Evolutionary conservation across 2,797 vertebrate genomes (phyloP).

Genomic region (Chaetodon trifasciatus): DNA sequence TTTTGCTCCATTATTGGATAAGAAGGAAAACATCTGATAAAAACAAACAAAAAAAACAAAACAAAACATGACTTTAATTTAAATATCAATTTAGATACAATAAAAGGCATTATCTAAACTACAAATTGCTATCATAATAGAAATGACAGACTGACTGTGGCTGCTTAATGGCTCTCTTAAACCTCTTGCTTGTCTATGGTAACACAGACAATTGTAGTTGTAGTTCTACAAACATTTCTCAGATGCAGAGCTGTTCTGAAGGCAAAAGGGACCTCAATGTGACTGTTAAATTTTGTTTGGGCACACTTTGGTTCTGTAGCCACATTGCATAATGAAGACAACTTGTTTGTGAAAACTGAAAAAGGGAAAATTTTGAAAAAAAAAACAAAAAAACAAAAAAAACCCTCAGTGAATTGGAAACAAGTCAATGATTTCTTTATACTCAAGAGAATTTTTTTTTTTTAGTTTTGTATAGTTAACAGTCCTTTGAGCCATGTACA

Average conservation of each 20-base stretch:
- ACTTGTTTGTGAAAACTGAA: not conserved
- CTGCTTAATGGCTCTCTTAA: slow-evolving; percentile 48
- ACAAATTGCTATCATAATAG: not conserved
- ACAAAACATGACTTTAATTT: not conserved
- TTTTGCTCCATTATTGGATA: not conserved
- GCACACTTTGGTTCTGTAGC: not conserved
- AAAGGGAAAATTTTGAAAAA: not conserved
- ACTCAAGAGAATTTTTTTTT: not conserved
- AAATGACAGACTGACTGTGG: not conserved
- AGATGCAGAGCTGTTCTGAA: slow-evolving; percentile 48
- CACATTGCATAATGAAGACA: not conserved
- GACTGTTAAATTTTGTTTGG: not conserved
- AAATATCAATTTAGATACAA: not conserved
- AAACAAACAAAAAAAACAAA: not conserved
- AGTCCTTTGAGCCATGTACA: not conserved
- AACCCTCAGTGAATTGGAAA: not conserved
- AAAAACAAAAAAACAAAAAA: no score
- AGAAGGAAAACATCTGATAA: no score
- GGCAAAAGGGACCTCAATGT: not conserved
- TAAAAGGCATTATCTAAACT: not conserved
- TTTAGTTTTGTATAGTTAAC: not conserved
- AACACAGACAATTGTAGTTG: not conserved
- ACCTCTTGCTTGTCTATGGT: slow-evolving; percentile 33
- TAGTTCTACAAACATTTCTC: slow-evolving; percentile 38
- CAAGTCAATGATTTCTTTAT: not conserved